Evolutionary conservation across 2,797 vertebrate genomes (phyloP), one percentile per base, ranked within the genome.

Genomic region (Xiphophorus birchmanni): DNA sequence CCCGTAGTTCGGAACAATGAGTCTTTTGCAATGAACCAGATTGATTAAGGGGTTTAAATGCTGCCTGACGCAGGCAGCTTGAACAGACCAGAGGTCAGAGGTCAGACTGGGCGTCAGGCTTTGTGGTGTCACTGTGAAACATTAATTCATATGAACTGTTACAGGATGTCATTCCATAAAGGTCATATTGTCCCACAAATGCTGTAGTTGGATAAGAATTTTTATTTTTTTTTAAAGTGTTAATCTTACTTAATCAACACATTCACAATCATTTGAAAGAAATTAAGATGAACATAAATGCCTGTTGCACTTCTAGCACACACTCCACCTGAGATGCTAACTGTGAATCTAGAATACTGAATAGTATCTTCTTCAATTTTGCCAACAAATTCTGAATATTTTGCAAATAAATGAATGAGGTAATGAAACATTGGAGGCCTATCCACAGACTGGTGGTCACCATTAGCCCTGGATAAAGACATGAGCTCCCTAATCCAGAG

Each of bases 41-140:
- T 15, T 80, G 5, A 77, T 81, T 80, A 48, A 45, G 15, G 78
- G 73, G 80, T 81, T 81, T 81, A 74, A 32, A 4, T 2, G 44
- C 23, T 2, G 50, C 50, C 3, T 91, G 86, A 93, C 74, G 83
- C 86, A 86, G 54, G 47, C 56, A 32, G 29, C 5, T 9, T 17
- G 52, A 77, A 18, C 13, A 21, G 23, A 40, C 18, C 15, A 35
- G 52, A 83, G 86, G 82, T 91, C 87, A 89, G 52, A 83, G 86
- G 82, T 91, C 87, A 89, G 15, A 23, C 37, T 74, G 21, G 50
- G 81, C 74, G 35, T 81, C 45, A 48, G 10, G 37, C 60, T 77
- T 77, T 84, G 77, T 87, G 72, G 17, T 5, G 48, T 81, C 79
- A 86, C 7, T 9, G 17, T 48, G 32, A 29, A 73, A 73, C n/a